Conservation (phyloP, 1,140 invertebrate genomes). For the Drosophila murphyi region DNA sequence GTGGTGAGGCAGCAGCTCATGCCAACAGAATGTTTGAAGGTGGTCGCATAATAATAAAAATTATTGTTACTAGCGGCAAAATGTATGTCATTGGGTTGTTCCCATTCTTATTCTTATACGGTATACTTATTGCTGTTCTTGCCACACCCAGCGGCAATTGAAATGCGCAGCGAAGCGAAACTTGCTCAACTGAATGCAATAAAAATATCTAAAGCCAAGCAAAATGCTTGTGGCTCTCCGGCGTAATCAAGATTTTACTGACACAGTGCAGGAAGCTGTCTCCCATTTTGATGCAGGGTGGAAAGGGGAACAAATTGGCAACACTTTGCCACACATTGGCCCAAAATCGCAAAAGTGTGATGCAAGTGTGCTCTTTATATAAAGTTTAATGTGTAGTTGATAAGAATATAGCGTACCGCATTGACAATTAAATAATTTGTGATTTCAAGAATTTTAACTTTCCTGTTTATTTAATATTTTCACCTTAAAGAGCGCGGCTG, state of each 20-base stretch:
- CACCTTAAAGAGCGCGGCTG: too few species aligned
- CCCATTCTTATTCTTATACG: background rate
- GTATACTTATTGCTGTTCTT: slow-evolving; percentile 14
- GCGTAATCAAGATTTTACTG: slow-evolving; percentile 73
- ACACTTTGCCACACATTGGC: slow-evolving; percentile 10
- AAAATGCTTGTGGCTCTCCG: slow-evolving; percentile 67
- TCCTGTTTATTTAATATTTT: too few species aligned
- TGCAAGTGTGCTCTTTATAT: slow-evolving; percentile 10
- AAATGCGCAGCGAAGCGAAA: slow-evolving; percentile 70
- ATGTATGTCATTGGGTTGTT: slow-evolving; percentile 71
- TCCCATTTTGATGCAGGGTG: too few species aligned
- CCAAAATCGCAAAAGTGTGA: background rate
- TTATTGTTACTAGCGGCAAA: slow-evolving; percentile 79
- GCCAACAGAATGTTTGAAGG: slow-evolving; percentile 44
- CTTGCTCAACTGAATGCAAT: slow-evolving; percentile 73
- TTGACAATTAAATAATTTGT: slow-evolving; percentile 10
- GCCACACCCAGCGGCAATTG: slow-evolving; percentile 57
- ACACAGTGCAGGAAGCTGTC: background rate
- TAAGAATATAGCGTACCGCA: slow-evolving; percentile 3
- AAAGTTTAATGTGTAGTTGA: slow-evolving; percentile 11
- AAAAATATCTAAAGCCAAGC: slow-evolving; percentile 73
- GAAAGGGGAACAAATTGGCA: slow-evolving; percentile 3
- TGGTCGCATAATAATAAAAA: slow-evolving; percentile 82
- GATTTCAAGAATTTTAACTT: slow-evolving; percentile 22
- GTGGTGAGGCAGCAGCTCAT: slow-evolving; percentile 46